Percentiles rank a stretch among this genome's conserved stretches.
phyloP scores from a whole-genome alignment of 2,888 invertebrate species.

The Euclidia mi region DNA sequence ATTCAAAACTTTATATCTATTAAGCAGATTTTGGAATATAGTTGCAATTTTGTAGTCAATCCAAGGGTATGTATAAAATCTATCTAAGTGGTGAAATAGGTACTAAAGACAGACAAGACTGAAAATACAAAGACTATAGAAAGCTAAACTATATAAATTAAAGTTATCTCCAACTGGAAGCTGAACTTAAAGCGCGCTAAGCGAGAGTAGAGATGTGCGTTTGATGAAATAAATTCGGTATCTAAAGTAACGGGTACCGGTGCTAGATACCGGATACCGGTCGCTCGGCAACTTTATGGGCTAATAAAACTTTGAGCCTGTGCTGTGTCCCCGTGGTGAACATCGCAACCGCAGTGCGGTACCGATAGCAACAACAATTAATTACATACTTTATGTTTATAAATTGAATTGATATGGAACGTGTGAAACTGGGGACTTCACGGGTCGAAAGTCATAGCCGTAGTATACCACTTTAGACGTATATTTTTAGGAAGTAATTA shows the following conservation, averaged over 20 bases:
- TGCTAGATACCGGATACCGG: conserved; percentile 75
- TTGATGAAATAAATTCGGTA: conserved; percentile 76
- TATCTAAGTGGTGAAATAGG: no score
- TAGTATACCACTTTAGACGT: neutral
- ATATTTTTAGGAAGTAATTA: conserved; percentile 4
- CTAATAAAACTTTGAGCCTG: conserved; percentile 80
- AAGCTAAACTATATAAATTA: neutral
- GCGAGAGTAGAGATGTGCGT: conserved; percentile 63
- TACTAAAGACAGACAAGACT: no score
- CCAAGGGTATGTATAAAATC: no score
- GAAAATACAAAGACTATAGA: neutral
- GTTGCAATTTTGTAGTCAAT: no score
- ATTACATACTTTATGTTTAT: conserved; percentile 42
- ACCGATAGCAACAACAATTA: conserved; percentile 63
- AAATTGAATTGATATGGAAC: conserved; percentile 30
- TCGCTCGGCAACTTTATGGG: conserved; percentile 74
- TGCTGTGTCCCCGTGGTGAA: conserved; percentile 77
- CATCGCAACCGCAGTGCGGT: conserved; percentile 63
- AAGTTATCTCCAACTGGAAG: conserved; percentile 12
- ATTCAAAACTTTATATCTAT: no score
- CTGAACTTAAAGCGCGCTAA: conserved; percentile 24
- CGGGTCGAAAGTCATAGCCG: neutral
- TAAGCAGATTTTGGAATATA: no score
- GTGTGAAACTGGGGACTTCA: conserved; percentile 43
- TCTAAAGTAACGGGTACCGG: conserved; percentile 72